Evolutionary conservation across 1,140 invertebrate genomes (phyloP), one percentile per base, ranked within the genome.

Genomic region (Arctopsyche grandis): DNA sequence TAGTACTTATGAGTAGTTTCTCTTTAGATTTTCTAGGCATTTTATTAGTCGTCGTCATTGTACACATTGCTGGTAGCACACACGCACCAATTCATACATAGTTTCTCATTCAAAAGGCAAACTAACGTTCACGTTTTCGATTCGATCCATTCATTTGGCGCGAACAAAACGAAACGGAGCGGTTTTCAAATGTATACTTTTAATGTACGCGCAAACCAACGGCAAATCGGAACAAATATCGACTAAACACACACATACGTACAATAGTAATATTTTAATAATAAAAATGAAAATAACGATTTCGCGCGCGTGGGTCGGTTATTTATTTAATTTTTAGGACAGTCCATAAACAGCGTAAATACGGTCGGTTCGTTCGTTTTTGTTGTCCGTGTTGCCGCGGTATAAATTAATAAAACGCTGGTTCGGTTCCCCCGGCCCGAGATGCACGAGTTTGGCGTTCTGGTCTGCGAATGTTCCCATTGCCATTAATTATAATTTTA

Each of bases 401-500:
- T 66, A 66, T 66, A 66, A 66, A 66, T 66, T 66, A 66, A 66
- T 66, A 66, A 60, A 52, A 60, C 3, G 63, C 14, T 66, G 24
- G 22, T 4, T 26, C 19, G 19, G 24, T 5, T 1, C 4, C 22
- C 63, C 5, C 21, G 63, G 14, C 21, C 22, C 1, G 29, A 38
- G 63, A 66, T 66, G 63, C 63, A 66, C 63, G 63, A 66, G 63
- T 66, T 66, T 66, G 63, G 63, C 63, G 24, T 66, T 66, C 69
- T 26, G 60, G 24, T 21, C 60, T 44, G 69, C 69, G 44, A 71
- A 71, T 46, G 44, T 71, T 71, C 69, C 69, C 69, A 71, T 48
- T 48, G 69, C 69, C 69, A 71, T 71, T 22, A 48, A 71, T 71
- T 71, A 71, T 71, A 48, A 71, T 71, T 71, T 71, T 71, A 71